Conservation (phyloP, 2,797 vertebrate species). For the Ciconia nigra region DNA sequence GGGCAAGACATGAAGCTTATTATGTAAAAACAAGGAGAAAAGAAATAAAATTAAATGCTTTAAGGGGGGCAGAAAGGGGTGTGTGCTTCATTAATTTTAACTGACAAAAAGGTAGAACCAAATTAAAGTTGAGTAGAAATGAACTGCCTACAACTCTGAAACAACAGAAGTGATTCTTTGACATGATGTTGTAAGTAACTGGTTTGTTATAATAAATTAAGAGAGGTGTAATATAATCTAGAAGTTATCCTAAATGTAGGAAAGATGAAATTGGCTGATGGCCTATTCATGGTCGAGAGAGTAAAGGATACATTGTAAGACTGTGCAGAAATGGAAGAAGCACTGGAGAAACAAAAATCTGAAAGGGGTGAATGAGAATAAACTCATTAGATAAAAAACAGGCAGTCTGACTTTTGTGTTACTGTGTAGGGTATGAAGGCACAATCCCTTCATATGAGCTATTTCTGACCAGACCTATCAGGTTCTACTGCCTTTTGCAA, state of each 20-base stretch:
- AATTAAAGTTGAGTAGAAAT: background rate
- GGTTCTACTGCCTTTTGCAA: background rate
- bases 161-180: background rate
- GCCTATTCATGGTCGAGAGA: background rate
- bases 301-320: background rate
- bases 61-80: background rate
- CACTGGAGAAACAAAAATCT: background rate
- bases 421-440: background rate
- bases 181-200: background rate
- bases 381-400: background rate
- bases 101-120: background rate
- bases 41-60: background rate
- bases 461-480: background rate
- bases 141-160: background rate
- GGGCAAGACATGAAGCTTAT: background rate
- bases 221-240: background rate
- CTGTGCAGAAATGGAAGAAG: background rate
- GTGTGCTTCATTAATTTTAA: background rate
- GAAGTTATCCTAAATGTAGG: background rate
- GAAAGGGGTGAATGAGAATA: background rate
- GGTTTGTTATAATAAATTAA: background rate
- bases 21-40: background rate
- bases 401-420: background rate
- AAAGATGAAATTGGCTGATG: background rate
- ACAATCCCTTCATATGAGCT: background rate